Base-by-base conservation (phyloP, 2,113 vertebrate species). In the Equus quagga region DNA sequence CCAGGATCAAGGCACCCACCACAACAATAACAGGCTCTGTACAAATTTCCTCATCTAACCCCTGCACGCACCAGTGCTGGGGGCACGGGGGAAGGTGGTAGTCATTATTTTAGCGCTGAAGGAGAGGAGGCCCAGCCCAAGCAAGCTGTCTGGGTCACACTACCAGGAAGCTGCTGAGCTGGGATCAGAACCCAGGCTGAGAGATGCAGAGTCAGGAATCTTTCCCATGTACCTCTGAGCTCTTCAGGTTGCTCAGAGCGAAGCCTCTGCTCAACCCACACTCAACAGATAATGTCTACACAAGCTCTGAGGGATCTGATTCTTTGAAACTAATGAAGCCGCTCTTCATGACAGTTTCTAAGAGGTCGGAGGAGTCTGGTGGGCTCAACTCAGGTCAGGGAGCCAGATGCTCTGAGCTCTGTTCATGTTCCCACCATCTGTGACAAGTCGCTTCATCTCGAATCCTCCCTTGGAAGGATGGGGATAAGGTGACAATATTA, bases 401-500 rank as follows among this genome's bases (percentile, higher is more conserved):
- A 86, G 17, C 44, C 94, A 86, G 75, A 36, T 24, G 54, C 91
- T 83, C 78, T 18, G 44, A 86, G 54, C 44, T 75, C 80, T 69
- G 64, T 49, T 92, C 78, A 78, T 65, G 24, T 88, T 88, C 65
- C 90, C 78, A 76, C 65, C 60, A 12, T 84, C 76, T 81, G 69
- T 62, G 88, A 92, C 72, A 28, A 89, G 88, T 54, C 8, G 1
- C 76, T 96, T 90, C 44, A 90, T 81, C 89, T 96, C 49, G 54
- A 89, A 93, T 82, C 51, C 69, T 97, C 90, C 60, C 70, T 67
- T 90, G 92, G 79, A 95, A 97, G 49, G 62, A 85, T 26, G 49
- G 78, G 90, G 92, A 94, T 95, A 94, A 90, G 65, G 78, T 96
- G 62, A 95, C 76, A 88, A 46, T 85, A 92, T 97, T 94, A 96